Base-by-base conservation (phyloP, 1,140 invertebrate genomes). In the Drosophila punjabiensis region DNA sequence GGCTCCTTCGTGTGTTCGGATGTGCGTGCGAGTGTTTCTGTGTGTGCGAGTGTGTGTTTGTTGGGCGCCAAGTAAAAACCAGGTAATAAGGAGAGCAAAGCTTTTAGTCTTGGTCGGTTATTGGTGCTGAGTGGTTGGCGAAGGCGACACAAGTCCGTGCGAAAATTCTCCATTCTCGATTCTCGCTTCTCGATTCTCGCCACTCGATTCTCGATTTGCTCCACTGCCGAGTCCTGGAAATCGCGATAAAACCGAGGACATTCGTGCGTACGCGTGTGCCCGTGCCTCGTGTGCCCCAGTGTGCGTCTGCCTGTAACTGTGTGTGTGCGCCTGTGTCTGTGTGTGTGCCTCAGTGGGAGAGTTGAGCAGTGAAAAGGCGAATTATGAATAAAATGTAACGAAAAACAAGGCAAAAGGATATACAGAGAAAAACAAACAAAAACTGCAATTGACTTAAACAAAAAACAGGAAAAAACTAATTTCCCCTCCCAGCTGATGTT, bases 31-130 rank as follows among this genome's bases (percentile, higher is more conserved):
- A 48, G 48, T 50, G 33, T 30, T 45, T 41, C 55, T 64, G 75
- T 63, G 30, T 43, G 13, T 45, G 74, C 5, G 37, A 14, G 33
- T 52, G 63, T 47, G 55, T 65, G 67, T 59, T 24, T 55, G 59
- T 16, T 47, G 76, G 37, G 68, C 58, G 59, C 68, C 63, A 75
- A 89, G 82, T 91, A 85, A 86, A 90, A 86, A 90, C 63, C 86
- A 90, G 86, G 86, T 90, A 90, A 86, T 90, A 85, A 91, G 86
- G 66, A 86, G 86, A 90, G 86, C 82, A 69, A 90, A 90, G 87
- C 86, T 90, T 90, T 90, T 90, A 91, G 86, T 91, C 86, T 90
- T 91, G 79, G 68, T 90, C 86, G 82, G 86, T 90, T 90, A 85
- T 90, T 86, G 86, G 86, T 91, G 87, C 87, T 90, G 86, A 90